A percentile compares a stretch with the other conserved stretches of the same genome.
Evolutionary conservation across 1,140 invertebrate species (phyloP).

Genomic region (Oryzaephilus surinamensis): DNA sequence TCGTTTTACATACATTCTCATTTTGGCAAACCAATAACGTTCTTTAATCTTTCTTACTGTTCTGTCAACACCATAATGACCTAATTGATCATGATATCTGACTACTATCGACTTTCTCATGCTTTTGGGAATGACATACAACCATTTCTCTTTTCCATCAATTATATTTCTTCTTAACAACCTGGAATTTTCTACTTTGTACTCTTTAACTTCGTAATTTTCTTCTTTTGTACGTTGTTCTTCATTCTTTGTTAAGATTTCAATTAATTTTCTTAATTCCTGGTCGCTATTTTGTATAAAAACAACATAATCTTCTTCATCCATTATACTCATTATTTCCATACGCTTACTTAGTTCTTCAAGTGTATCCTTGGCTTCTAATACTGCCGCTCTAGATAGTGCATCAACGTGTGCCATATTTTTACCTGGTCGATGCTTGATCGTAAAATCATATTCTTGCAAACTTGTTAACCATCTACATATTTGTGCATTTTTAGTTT

Average conservation of each 20-base stretch:
- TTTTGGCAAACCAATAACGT: constrained; percentile 25
- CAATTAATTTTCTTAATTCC: constrained; percentile 4
- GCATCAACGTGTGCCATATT: constrained; percentile 28
- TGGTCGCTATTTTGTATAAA: constrained; percentile 12
- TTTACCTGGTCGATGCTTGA: constrained; percentile 24
- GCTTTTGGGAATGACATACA: constrained; percentile 27
- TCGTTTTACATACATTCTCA: constrained; percentile 13
- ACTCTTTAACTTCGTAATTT: constrained; percentile 21
- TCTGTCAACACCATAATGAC: constrained; percentile 25
- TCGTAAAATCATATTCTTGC: constrained; percentile 26
- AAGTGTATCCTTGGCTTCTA: too few species aligned
- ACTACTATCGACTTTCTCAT: constrained; percentile 24
- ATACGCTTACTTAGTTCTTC: constrained; percentile 3
- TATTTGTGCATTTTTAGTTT: constrained; percentile 21
- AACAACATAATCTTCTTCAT: constrained; percentile 13
- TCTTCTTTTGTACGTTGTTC: constrained; percentile 21
- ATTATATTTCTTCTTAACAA: too few species aligned
- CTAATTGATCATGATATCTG: constrained; percentile 29
- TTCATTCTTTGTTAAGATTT: constrained; percentile 12
- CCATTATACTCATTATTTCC: too few species aligned
- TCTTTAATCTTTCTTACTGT: constrained; percentile 17
- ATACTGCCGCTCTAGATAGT: constrained; percentile 24
- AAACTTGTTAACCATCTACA: too few species aligned
- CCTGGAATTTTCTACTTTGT: constrained; percentile 19
- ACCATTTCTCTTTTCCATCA: too few species aligned